Percentiles rank a stretch among this genome's conserved stretches.
phyloP scores from a whole-genome alignment of 2,113 vertebrate genomes.

The Hassar affinis region DNA sequence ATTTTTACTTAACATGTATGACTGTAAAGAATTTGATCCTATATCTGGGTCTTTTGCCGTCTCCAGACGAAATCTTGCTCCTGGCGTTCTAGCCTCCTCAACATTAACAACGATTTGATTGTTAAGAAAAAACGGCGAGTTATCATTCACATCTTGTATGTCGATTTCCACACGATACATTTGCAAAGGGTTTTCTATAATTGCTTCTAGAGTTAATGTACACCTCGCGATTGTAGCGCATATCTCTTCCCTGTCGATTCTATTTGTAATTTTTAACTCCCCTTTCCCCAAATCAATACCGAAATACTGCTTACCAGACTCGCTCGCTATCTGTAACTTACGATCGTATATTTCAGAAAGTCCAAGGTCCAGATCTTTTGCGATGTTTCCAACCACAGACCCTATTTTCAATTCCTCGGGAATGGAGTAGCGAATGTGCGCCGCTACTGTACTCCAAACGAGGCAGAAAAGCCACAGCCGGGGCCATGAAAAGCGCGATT shows the following conservation, averaged over 20 bases:
- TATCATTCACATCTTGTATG: slow-evolving; percentile 72
- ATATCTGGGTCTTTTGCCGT: slow-evolving; percentile 59
- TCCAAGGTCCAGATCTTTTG: slow-evolving; percentile 78
- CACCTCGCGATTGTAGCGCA: slow-evolving; percentile 46
- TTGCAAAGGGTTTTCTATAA: slow-evolving; percentile 62
- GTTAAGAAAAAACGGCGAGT: slow-evolving; percentile 68
- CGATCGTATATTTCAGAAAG: slow-evolving; percentile 66
- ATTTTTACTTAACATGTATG: slow-evolving; percentile 57
- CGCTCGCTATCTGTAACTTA: slow-evolving; percentile 73
- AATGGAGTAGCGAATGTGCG: slow-evolving; percentile 74
- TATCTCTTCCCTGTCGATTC: slow-evolving; percentile 52
- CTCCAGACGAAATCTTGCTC: slow-evolving; percentile 60
- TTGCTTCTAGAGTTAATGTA: slow-evolving; percentile 54
- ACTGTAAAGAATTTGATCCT: slow-evolving; percentile 57
- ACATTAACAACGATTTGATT: slow-evolving; percentile 66
- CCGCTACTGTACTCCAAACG: slow-evolving; percentile 73
- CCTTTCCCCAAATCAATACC: slow-evolving; percentile 61
- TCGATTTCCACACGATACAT: slow-evolving; percentile 70
- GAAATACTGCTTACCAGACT: slow-evolving; percentile 76
- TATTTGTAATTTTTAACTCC: slow-evolving; percentile 61
- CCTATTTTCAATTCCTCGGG: slow-evolving; percentile 78
- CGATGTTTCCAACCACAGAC: slow-evolving; percentile 78
- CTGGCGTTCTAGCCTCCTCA: slow-evolving; percentile 65
- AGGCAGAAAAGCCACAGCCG: slow-evolving; percentile 70
- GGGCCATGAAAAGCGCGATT: slow-evolving; percentile 56